These are phyloP conservation scores for Drosophila anomelani DNA, from an alignment of 2,888 invertebrate species.

Conservation along the genomic window DNA sequence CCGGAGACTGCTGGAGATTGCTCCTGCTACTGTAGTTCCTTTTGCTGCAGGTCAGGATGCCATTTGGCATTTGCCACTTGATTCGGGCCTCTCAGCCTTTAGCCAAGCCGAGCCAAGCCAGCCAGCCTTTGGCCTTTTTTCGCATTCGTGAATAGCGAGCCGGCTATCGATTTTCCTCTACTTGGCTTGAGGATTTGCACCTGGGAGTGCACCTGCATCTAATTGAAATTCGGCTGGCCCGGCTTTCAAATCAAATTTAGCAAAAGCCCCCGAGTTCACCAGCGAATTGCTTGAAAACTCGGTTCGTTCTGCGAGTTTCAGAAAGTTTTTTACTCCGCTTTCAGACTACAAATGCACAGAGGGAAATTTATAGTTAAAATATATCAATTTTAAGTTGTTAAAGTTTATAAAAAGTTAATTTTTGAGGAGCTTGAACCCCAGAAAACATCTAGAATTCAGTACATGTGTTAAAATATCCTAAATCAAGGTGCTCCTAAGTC, in stretches of 20 bases:
- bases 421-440: not conserved
- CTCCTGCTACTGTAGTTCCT: constrained; percentile 19
- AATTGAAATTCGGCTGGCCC: constrained; percentile 51
- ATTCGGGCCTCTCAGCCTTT: constrained; percentile 46
- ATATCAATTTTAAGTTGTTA: not conserved
- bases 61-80: constrained; percentile 64
- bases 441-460: not conserved
- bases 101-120: not conserved
- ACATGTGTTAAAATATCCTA: not conserved
- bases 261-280: constrained; percentile 36
- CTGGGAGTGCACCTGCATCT: constrained; percentile 42
- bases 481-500: constrained; percentile 1
- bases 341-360: constrained; percentile 47
- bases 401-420: not conserved
- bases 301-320: constrained; percentile 30
- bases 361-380: not conserved
- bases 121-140: constrained; percentile 37
- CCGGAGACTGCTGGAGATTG: constrained; percentile 6
- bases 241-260: constrained; percentile 63
- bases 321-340: constrained; percentile 51
- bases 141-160: constrained; percentile 32
- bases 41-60: constrained; percentile 40
- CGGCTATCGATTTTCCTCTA: constrained; percentile 40
- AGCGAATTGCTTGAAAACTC: constrained; percentile 18
- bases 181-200: constrained; percentile 28